Base-by-base conservation (phyloP, 1,140 invertebrate species). In the Neodiprion pinetum region DNA sequence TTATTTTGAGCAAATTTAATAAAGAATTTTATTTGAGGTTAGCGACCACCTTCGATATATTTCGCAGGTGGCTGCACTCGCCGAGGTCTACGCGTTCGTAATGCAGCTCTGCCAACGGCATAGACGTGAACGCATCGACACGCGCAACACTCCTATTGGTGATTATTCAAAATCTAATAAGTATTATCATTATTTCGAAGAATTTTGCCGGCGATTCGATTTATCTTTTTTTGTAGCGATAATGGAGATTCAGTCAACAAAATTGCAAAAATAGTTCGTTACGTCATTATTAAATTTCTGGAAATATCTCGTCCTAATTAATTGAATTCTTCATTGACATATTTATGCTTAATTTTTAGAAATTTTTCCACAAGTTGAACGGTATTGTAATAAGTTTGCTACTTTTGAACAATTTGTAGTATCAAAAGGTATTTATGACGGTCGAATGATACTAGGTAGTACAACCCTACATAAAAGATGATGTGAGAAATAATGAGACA, bases 61-160 rank as follows among this genome's bases (percentile, higher is more conserved):
- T 61, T 61, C 53, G 53, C 53, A 61, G 53, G 53, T 61, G 53
- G 53, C 53, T 61, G 53, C 53, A 61, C n/a, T 61, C 53, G 53
- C 53, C 53, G 53, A 61, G 53, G 53, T 9, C 53, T 61, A 61
- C 53, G 53, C 53, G 53, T 61, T 61, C 28, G 9, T 17, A 9
- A 17, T 61, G n/a, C 53, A 61, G 53, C 53, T 61, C 53, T 61
- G 53, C 11, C 53, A 61, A 61, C 53, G 9, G n/a, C 53, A 14
- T 61, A 4, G 11, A 61, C n/a, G 11, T 61, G 53, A 61, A 61
- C 53, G 53, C 53, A 61, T 61, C 53, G 53, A 61, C 53, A 61
- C 53, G 53, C 53, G 53, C 53, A 61, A 61, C 53, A 61, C 1
- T 61, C 53, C n/a, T 17, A 61, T 61, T 61, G 53, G 53, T 9